phyloP scores from a whole-genome alignment of 2,797 vertebrate genomes.

The Malurus leucopterus region DNA sequence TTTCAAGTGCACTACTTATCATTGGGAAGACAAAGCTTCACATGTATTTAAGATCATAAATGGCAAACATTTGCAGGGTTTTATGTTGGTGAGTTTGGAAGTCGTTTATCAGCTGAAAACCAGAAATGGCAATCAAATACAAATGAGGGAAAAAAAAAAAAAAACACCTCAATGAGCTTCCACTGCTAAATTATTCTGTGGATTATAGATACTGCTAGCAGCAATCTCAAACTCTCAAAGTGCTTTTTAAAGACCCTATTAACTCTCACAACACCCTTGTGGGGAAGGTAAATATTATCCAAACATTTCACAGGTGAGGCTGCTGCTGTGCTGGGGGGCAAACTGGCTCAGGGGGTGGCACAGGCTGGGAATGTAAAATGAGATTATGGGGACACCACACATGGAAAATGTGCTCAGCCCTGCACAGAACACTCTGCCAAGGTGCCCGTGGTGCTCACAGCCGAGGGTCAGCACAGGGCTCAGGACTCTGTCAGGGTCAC shows the following conservation, averaged over 20 bases:
- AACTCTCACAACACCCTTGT: not conserved
- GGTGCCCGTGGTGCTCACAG: not conserved
- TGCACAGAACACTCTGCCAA: not conserved
- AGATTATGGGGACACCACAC: accelerated
- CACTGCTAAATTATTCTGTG: not conserved
- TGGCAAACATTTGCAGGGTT: not conserved
- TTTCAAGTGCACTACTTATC: conserved; percentile 25
- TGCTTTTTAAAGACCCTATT: not conserved
- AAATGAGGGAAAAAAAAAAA: not conserved
- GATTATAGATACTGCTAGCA: not conserved
- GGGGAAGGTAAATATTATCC: not conserved
- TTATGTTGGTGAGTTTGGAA: not conserved
- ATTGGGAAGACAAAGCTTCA: not conserved
- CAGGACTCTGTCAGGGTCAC: not conserved
- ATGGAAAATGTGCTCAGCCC: accelerated
- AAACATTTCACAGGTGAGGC: not conserved
- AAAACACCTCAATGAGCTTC: not conserved
- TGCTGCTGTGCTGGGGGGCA: not conserved
- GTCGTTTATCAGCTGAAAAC: conserved; percentile 29
- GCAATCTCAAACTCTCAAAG: not conserved
- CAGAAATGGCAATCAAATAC: conserved; percentile 36
- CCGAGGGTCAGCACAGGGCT: not conserved
- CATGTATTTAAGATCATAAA: not conserved
- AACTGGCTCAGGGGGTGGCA: not conserved
- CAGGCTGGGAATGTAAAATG: not conserved